Percentiles rank a stretch among this genome's conserved stretches.
Conservation (phyloP, 1,140 invertebrate species). For the Metopolophium dirhodum region DNA sequence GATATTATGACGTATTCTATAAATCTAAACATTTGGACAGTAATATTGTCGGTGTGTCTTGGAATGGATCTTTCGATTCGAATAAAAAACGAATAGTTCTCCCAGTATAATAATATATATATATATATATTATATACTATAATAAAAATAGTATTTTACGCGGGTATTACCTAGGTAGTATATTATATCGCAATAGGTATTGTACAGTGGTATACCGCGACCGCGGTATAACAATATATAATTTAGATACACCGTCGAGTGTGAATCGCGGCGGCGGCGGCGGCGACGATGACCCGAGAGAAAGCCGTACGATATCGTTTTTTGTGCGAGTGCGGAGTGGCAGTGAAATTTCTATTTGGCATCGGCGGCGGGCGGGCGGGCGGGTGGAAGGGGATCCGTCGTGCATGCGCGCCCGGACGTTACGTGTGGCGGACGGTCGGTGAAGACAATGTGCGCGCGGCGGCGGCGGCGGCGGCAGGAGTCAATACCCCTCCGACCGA, state of each 20-base stretch:
- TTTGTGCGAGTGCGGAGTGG: neutral
- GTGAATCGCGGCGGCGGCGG: neutral
- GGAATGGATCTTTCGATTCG: neutral
- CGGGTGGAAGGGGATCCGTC: neutral
- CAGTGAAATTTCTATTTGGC: slow-evolving; percentile 35
- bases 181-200: too few species aligned
- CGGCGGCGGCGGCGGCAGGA: slow-evolving; percentile 44
- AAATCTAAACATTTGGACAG: neutral
- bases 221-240: neutral
- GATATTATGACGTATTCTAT: neutral
- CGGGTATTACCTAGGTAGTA: too few species aligned
- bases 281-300: slow-evolving; percentile 4
- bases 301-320: slow-evolving; percentile 34
- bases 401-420: slow-evolving; percentile 51
- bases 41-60: neutral
- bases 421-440: slow-evolving; percentile 5
- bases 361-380: neutral
- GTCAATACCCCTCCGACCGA: slow-evolving; percentile 53
- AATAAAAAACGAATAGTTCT: neutral
- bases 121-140: too few species aligned
- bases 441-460: slow-evolving; percentile 49
- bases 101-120: too few species aligned
- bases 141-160: neutral
- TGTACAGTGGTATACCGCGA: neutral
- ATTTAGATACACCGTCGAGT: neutral